A percentile compares a stretch with the other conserved stretches of the same genome.
phyloP scores from a whole-genome alignment of 2,797 vertebrate species.

The Sarcoramphus papa region DNA sequence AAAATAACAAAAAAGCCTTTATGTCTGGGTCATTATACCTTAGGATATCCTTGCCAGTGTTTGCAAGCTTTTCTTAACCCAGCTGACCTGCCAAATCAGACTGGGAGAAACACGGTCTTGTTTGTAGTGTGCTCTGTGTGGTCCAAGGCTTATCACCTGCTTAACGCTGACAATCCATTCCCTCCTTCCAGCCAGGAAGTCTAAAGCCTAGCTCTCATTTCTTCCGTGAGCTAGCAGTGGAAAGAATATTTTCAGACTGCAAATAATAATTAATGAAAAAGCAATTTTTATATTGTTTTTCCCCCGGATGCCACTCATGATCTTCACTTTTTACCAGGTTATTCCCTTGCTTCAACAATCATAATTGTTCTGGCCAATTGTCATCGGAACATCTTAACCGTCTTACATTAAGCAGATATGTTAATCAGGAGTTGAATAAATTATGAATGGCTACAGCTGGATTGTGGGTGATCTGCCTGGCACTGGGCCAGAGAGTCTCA shows the following conservation, averaged over 20 bases:
- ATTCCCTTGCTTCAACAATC: background rate
- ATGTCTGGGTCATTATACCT: background rate
- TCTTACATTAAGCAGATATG: rapidly evolving
- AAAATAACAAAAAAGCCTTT: background rate
- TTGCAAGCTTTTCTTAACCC: background rate
- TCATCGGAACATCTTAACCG: rapidly evolving
- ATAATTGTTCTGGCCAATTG: background rate
- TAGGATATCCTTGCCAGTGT: background rate
- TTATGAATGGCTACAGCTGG: background rate
- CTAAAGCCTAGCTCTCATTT: background rate
- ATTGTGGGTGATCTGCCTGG: background rate
- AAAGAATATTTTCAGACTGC: background rate
- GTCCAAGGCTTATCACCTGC: background rate
- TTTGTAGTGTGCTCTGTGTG: background rate
- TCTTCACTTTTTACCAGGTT: background rate
- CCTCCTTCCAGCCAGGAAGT: background rate
- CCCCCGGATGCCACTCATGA: background rate
- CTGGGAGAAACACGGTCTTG: background rate
- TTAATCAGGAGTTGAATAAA: background rate
- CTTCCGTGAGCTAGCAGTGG: background rate
- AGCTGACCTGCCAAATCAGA: background rate
- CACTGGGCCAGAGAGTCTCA: background rate
- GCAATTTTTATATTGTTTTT: background rate
- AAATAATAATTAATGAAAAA: background rate
- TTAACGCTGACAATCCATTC: background rate